Conservation (phyloP, 2,888 invertebrate genomes). For the Parascotia fuliginaria region DNA sequence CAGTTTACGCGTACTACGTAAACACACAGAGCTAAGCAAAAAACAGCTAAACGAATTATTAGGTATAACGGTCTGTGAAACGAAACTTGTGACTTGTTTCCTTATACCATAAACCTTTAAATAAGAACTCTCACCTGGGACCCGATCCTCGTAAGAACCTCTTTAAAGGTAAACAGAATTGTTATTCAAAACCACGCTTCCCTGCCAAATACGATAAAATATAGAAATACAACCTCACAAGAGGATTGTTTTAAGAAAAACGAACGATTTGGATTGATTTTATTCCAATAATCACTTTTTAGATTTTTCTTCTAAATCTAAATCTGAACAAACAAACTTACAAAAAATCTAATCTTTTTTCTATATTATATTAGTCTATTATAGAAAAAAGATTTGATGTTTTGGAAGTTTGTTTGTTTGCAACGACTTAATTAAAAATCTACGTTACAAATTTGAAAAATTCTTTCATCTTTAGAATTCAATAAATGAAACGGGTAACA, state of each 20-base stretch:
- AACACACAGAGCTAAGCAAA: background rate
- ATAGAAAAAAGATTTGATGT: no score
- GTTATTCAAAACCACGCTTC: conserved; percentile 22
- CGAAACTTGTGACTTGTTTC: conserved; percentile 10
- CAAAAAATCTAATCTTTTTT: no score
- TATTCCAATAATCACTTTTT: no score
- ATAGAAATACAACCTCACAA: background rate
- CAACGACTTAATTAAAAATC: no score
- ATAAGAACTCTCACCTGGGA: conserved; percentile 20
- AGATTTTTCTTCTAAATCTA: no score
- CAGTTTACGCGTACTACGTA: background rate
- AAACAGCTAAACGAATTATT: background rate
- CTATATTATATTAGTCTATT: no score
- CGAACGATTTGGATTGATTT: background rate
- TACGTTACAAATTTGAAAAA: no score
- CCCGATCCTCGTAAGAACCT: conserved; percentile 6
- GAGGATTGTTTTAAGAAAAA: conserved; percentile 2
- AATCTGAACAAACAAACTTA: no score
- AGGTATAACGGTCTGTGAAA: conserved; percentile 5
- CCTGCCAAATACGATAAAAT: conserved; percentile 4
- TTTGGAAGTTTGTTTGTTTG: no score
- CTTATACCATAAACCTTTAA: conserved; percentile 14
- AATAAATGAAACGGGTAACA: no score
- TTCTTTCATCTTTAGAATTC: no score
- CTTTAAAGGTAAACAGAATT: conserved; percentile 30